Percentiles rank a stretch among this genome's conserved stretches.
These are phyloP conservation scores for Cataglyphis cursor DNA, from an alignment of 2,888 invertebrate species.

Conservation along the genomic window DNA sequence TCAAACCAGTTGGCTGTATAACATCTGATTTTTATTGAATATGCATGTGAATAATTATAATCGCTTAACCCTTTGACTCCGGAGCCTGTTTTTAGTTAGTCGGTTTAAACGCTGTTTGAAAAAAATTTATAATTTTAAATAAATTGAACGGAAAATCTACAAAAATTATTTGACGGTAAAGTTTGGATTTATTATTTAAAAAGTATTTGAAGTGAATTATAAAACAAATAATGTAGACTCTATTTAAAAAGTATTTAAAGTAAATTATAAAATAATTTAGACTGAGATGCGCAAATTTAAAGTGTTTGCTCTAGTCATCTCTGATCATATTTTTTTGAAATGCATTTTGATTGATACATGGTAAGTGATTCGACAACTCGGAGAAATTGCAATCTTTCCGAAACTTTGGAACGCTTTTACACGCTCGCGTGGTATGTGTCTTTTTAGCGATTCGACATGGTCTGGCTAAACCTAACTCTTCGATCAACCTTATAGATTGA, in stretches of 20 bases:
- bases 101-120: background rate
- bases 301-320: background rate
- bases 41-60: conserved; percentile 12
- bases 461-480: conserved; percentile 10
- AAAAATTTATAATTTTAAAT: background rate
- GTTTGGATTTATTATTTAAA: background rate
- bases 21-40: background rate
- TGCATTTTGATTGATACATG: background rate
- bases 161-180: background rate
- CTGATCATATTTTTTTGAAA: background rate
- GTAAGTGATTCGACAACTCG: background rate
- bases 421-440: background rate
- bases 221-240: background rate
- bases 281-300: background rate
- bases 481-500: conserved; percentile 17
- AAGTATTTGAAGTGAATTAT: background rate
- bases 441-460: background rate
- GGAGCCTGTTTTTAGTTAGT: background rate
- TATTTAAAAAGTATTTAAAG: background rate
- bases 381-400: background rate
- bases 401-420: conserved; percentile 7
- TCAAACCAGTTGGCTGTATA: background rate
- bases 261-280: background rate
- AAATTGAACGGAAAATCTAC: background rate
- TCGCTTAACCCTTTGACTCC: background rate